Base-by-base conservation (phyloP, 2,113 vertebrate genomes). In the Isurus oxyrinchus region DNA sequence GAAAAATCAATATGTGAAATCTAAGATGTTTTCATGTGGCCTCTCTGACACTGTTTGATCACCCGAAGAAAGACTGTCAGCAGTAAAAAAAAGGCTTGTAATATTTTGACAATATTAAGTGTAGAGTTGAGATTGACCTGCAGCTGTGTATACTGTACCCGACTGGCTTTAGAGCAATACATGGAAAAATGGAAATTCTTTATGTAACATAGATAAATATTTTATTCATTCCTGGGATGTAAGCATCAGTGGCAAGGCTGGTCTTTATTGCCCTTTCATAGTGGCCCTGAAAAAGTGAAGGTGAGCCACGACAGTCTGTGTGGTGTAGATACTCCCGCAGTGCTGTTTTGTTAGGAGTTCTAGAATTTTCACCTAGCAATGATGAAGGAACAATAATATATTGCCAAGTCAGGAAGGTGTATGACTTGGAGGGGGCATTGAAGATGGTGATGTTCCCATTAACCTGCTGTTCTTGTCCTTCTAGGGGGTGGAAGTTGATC, bases 1-100 rank as follows among this genome's bases (percentile, higher is more conserved):
- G 90, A 31, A 63, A 95, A 95, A 95, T 95, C 67, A 55, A 95
- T 95, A 49, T 49, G 53, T 95, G 31, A 95, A 95, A 72, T 35
- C 67, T 27, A 72, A 55, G 40, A 44, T 49, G 94, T 63, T 94
- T 63, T 63, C n/a, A 94, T 55, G 40, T 95, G 94, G 94, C 67
- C 67, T 95, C 27, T 13, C 94, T 53, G 66, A 55, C 67, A 95
- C 63, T 76, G 94, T 69, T 95, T 55, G 94, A 55, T 53, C 27
- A 95, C 63, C 11, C 19, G 66, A 6, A 94, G 59, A 69, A 95
- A 95, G 44, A 11, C 49, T 55, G 44, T 95, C 63, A 95, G 59
- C 40, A 49, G 35, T 66, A 59, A 91, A 95, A 69, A 69, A 44
- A 11, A 27, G 23, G 40, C 66, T 69, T 55, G 66, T 49, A 55